Evolutionary conservation across 2,113 vertebrate genomes (phyloP), one percentile per base, ranked within the genome.

Genomic region (Gobius niger): DNA sequence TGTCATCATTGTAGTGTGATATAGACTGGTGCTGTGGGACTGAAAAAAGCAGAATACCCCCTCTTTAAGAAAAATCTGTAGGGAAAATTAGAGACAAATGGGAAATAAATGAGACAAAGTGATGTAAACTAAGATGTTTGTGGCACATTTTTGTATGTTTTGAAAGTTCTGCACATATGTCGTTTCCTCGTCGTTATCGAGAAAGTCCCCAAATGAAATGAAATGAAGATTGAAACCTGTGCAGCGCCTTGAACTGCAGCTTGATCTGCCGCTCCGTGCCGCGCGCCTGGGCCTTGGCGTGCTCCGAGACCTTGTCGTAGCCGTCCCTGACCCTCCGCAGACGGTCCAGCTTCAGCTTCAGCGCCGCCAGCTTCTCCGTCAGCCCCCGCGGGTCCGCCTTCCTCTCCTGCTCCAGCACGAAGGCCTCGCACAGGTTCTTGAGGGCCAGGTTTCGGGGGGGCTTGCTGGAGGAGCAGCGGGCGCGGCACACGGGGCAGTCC

Each of bases 381-480:
- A 80, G 60, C 61, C 54, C 34, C 11, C 53, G 47, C 7, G 57
- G 57, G 40, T 60, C 7, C 4, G 12, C 15, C 7, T 14, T 56
- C 12, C 12, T 54, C 4, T 5, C 46, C 15, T 14, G 47, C 4
- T 54, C 16, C 1, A 7, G 14, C 7, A 56, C 15, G 7, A 61
- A 72, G 7, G 53, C 11, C 6, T 77, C 77, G 7, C 68, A 76
- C 9, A 76, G 42, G 24, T 77, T 83, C 49, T 65, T 83, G 16
- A 83, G 41, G 0, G 64, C 74, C 47, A 77, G 13, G 65, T 80
- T 77, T 5, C 46, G 41, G 12, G 77, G 70, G 4, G 74, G 73
- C 2, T 70, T 54, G 0, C 65, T 14, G 47, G 63, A 61, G 1
- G 13, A 18, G 13, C 65, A 73, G 1, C 15, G 41, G 9, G 42